Evolutionary conservation across 1,140 invertebrate species (phyloP).

Genomic region (Penaeus indicus): DNA sequence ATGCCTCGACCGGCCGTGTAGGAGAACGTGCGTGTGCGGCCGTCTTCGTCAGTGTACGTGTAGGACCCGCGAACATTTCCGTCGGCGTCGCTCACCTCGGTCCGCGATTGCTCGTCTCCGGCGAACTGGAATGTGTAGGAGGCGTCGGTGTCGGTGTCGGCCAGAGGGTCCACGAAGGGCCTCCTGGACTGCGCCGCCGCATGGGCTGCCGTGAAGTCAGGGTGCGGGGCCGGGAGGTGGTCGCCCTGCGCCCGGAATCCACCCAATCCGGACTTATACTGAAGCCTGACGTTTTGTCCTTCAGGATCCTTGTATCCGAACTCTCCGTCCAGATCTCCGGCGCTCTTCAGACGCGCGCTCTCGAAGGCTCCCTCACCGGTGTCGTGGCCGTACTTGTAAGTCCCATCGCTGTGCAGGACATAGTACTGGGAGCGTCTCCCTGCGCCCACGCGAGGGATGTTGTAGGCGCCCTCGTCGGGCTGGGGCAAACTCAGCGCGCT

Average conservation of each 20-base stretch:
- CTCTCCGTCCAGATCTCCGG: slow-evolving; percentile 31
- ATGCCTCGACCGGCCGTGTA: slow-evolving; percentile 28
- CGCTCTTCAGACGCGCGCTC: slow-evolving; percentile 18
- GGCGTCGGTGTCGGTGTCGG: slow-evolving; percentile 39
- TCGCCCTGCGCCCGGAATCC: slow-evolving; percentile 35
- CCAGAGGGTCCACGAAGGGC: slow-evolving; percentile 10
- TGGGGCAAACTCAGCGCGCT: slow-evolving; percentile 52
- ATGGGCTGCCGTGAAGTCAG: too few species aligned
- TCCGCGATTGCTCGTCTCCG: slow-evolving; percentile 61
- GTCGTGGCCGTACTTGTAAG: too few species aligned
- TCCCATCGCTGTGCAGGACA: not conserved
- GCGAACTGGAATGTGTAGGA: slow-evolving; percentile 66
- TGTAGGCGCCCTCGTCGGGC: slow-evolving; percentile 53
- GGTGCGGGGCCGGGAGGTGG: slow-evolving; percentile 9
- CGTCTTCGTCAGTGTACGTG: slow-evolving; percentile 67
- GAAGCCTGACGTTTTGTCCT: slow-evolving; percentile 29
- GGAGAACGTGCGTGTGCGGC: slow-evolving; percentile 6
- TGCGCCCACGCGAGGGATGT: slow-evolving; percentile 51
- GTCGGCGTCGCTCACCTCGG: slow-evolving; percentile 65
- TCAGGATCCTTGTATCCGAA: slow-evolving; percentile 42
- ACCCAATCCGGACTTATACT: slow-evolving; percentile 32
- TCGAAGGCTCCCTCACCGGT: not conserved
- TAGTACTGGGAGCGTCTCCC: slow-evolving; percentile 51
- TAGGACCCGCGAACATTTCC: slow-evolving; percentile 68
- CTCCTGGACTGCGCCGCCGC: too few species aligned